Evolutionary conservation across 2,888 invertebrate species (phyloP).

Genomic region (Polymixis lichenea): DNA sequence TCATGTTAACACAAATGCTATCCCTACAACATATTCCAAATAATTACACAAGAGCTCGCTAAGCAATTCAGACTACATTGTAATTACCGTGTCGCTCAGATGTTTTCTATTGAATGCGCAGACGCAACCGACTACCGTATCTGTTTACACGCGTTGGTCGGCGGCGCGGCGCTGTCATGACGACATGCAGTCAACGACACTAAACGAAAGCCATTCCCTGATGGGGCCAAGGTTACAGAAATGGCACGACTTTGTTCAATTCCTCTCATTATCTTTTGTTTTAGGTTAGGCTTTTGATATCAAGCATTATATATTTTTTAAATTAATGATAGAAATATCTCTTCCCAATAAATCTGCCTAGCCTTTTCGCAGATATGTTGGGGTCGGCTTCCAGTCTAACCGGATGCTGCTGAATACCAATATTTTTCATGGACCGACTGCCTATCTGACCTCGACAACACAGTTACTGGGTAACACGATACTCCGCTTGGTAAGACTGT

Average conservation of each 20-base stretch:
- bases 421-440: too few relatives aligned
- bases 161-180: slow-evolving; percentile 15
- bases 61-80: slow-evolving; percentile 40
- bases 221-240: slow-evolving; percentile 76
- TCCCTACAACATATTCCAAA: slow-evolving; percentile 1
- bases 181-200: slow-evolving; percentile 63
- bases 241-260: slow-evolving; percentile 58
- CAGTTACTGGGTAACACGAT: too few relatives aligned
- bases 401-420: too few relatives aligned
- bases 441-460: too few relatives aligned
- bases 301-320: background rate
- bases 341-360: background rate
- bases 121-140: slow-evolving; percentile 50
- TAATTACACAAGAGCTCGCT: slow-evolving; percentile 17
- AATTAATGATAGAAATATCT: background rate
- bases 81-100: slow-evolving; percentile 50
- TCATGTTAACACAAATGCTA: background rate
- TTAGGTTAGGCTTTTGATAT: slow-evolving; percentile 27
- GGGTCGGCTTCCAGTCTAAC: too few relatives aligned
- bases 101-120: slow-evolving; percentile 45
- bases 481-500: too few relatives aligned
- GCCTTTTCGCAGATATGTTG: too few relatives aligned
- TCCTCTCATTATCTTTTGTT: slow-evolving; percentile 33
- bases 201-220: slow-evolving; percentile 72
- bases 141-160: slow-evolving; percentile 45